Evolutionary conservation across 2,888 invertebrate species (phyloP).

Genomic region (Volucella bombylans): DNA sequence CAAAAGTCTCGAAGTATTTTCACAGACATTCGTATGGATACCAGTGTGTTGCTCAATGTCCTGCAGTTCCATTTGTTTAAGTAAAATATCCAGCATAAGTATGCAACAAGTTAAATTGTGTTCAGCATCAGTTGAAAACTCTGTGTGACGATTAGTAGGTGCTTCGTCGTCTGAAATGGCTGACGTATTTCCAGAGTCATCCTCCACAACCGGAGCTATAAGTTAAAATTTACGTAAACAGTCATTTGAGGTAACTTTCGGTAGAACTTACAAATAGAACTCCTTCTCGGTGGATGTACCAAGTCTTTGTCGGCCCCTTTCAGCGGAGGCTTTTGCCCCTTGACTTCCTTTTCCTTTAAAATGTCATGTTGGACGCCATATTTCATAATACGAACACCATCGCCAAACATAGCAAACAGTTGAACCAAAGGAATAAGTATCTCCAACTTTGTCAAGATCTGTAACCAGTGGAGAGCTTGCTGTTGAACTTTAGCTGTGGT

Average conservation of each 20-base stretch:
- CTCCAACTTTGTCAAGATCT: slow-evolving; percentile 93
- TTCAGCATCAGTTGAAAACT: slow-evolving; percentile 88
- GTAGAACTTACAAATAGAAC: slow-evolving; percentile 84
- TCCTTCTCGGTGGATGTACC: slow-evolving; percentile 82
- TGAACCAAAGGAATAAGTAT: slow-evolving; percentile 94
- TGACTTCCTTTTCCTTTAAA: slow-evolving; percentile 81
- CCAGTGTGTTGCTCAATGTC: slow-evolving; percentile 92
- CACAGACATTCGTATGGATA: slow-evolving; percentile 88
- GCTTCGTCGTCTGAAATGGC: slow-evolving; percentile 88
- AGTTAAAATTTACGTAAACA: neutral
- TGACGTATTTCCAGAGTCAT: slow-evolving; percentile 87
- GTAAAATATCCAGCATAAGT: slow-evolving; percentile 95
- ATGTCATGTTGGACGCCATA: slow-evolving; percentile 83
- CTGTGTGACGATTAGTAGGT: slow-evolving; percentile 85
- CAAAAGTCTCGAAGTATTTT: slow-evolving; percentile 88
- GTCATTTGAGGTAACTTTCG: neutral
- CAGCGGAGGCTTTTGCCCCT: slow-evolving; percentile 78
- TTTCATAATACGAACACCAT: slow-evolving; percentile 91
- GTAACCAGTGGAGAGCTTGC: slow-evolving; percentile 93
- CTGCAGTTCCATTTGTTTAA: slow-evolving; percentile 96
- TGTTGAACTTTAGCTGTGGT: slow-evolving; percentile 92
- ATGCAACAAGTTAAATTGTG: slow-evolving; percentile 96
- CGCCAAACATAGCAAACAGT: slow-evolving; percentile 94
- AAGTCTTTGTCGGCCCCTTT: slow-evolving; percentile 79
- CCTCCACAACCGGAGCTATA: slow-evolving; percentile 86